Base-by-base conservation (phyloP, 2,797 vertebrate genomes). In the Natrix natrix region DNA sequence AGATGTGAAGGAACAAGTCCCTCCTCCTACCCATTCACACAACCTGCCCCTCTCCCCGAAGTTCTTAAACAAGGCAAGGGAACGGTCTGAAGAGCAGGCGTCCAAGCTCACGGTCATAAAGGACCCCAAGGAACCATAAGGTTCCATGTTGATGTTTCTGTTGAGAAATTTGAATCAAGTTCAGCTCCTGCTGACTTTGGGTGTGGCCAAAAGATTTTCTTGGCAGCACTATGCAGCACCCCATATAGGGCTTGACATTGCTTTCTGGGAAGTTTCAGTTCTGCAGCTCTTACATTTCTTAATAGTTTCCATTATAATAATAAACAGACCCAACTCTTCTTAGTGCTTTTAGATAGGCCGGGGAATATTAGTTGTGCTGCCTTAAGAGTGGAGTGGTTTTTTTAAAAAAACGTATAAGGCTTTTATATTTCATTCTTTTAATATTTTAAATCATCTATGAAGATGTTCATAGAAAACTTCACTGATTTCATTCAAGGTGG, bases 401-500 rank as follows among this genome's bases (percentile, higher is more conserved):
- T 20, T 7, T 4, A n/a, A 54, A 60, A 22, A 61, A 6, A 6
- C 8, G 78, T 6, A 22, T 78, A 56, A 88, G 16, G 11, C 60
- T 63, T 13, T 91, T 8, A 13, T 61, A 22, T 20, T 17, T 37
- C 63, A 37, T 74, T 26, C 56, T 60, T 74, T 92, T 91, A 74
- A 83, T 43, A 48, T 24, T 24, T 83, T 83, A 92, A n/a, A 59
- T 78, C 24, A 57, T 69, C 89, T 8, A 7, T 28, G 11, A 17
- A 63, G 4, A 90, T 83, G 26, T 48, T 32, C 32, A 24, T 32
- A 32, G 28, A 37, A n/a, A 43, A 59, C 32, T 26, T 60, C 61
- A 52, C 63, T 94, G 4, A 91, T 96, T 95, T 24, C 24, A 17
- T 93, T 97, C 94, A 96, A 99, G 99, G 97, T 98, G 97, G 86